Conservation (phyloP, 2,888 invertebrate genomes). For the Drosophila pseudotakahashii region DNA sequence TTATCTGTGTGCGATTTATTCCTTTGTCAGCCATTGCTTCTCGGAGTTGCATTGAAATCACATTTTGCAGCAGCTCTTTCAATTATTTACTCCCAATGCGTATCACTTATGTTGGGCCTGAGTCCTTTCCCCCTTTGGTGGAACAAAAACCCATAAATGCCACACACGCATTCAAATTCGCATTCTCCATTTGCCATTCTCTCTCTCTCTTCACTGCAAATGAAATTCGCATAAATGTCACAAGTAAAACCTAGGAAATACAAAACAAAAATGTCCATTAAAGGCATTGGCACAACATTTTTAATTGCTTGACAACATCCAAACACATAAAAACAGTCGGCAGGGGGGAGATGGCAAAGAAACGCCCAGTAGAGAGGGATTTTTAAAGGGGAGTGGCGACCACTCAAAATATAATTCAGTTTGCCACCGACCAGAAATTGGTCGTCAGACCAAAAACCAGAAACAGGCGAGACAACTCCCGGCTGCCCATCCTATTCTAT, state of each 20-base stretch:
- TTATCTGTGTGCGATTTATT: conserved; percentile 20
- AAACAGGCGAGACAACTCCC: conserved; percentile 20
- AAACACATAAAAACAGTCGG: conserved; percentile 50
- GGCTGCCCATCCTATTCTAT: conserved; percentile 1
- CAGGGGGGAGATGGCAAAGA: conserved; percentile 1
- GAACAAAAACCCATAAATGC: conserved; percentile 47
- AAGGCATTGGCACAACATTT: conserved; percentile 62
- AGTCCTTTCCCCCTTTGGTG: not conserved
- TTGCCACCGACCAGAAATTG: conserved; percentile 66
- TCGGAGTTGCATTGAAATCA: conserved; percentile 24
- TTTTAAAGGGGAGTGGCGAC: conserved; percentile 32
- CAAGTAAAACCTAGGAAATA: conserved; percentile 54
- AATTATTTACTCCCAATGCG: conserved; percentile 36
- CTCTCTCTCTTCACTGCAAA: conserved; percentile 37
- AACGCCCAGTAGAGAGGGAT: not conserved
- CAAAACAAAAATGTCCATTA: conserved; percentile 55
- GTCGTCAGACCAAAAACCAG: conserved; percentile 50
- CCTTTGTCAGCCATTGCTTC: conserved; percentile 10
- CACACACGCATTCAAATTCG: conserved; percentile 40
- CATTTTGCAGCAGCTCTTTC: conserved; percentile 27
- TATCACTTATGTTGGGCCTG: conserved; percentile 19
- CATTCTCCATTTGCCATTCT: conserved; percentile 27
- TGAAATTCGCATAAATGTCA: conserved; percentile 55
- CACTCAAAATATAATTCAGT: conserved; percentile 70
- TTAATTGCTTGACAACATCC: conserved; percentile 72